A percentile compares a stretch with the other conserved stretches of the same genome.
Evolutionary conservation across 1,140 invertebrate genomes (phyloP).

Genomic region (Drosophila chauvacae): DNA sequence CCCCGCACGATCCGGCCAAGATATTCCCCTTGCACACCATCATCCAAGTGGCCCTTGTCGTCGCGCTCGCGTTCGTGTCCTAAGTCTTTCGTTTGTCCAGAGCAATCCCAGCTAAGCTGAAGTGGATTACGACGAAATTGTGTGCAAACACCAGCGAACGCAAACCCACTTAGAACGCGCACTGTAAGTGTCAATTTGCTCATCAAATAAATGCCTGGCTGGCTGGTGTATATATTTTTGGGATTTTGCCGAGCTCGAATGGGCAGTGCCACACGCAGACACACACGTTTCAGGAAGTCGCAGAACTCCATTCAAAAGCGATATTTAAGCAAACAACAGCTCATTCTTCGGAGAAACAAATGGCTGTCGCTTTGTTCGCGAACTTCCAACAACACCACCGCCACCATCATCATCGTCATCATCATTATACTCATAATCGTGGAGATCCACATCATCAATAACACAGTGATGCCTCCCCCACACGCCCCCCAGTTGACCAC

Average conservation of each 20-base stretch:
- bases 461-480: slow-evolving; percentile 29
- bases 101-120: slow-evolving; percentile 29
- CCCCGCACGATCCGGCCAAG: background rate
- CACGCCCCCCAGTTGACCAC: background rate
- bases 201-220: slow-evolving; percentile 56
- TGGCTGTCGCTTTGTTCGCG: slow-evolving; percentile 61
- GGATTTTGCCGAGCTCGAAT: slow-evolving; percentile 59
- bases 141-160: slow-evolving; percentile 20
- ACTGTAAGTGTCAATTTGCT: slow-evolving; percentile 78
- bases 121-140: slow-evolving; percentile 21
- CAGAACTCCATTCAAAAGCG: slow-evolving; percentile 17
- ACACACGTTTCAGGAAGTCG: slow-evolving; percentile 62
- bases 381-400: slow-evolving; percentile 43
- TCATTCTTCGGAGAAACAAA: slow-evolving; percentile 65
- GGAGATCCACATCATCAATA: slow-evolving; percentile 58
- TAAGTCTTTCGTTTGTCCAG: slow-evolving; percentile 74
- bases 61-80: slow-evolving; percentile 61
- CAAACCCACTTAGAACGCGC: slow-evolving; percentile 57
- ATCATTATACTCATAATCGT: slow-evolving; percentile 23
- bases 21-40: background rate
- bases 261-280: slow-evolving; percentile 25
- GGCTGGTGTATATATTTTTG: slow-evolving; percentile 35
- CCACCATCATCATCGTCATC: background rate
- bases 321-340: slow-evolving; percentile 48
- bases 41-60: background rate